phyloP scores from a whole-genome alignment of 2,113 vertebrate species.

The Salminus brasiliensis region DNA sequence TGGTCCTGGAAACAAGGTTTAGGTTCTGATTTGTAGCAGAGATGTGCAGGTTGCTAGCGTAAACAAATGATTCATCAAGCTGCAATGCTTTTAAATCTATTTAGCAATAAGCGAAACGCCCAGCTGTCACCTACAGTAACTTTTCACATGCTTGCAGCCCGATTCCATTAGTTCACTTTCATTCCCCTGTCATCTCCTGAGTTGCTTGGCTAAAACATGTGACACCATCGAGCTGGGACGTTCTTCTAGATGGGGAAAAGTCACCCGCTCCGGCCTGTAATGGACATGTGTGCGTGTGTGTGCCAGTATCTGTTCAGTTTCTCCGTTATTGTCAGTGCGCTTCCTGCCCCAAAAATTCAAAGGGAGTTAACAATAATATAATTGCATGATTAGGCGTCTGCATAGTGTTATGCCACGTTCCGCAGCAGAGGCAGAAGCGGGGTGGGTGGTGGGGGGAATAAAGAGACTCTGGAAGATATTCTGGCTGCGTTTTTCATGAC shows the following conservation, averaged over 20 bases:
- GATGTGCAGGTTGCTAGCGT: neutral
- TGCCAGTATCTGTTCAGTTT: conserved; percentile 37
- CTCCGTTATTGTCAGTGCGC: conserved; percentile 34
- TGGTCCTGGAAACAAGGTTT: too few species aligned
- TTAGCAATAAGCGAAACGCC: too few species aligned
- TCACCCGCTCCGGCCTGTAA: neutral
- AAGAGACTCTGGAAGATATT: conserved; percentile 44
- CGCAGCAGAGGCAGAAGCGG: neutral
- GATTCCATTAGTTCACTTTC: neutral
- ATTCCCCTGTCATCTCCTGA: neutral
- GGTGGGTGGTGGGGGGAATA: conserved; percentile 18
- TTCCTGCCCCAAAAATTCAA: conserved; percentile 41
- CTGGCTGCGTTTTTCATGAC: conserved; percentile 16
- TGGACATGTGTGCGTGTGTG: conserved; percentile 26
- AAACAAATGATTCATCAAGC: too few species aligned
- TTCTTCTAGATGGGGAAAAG: neutral
- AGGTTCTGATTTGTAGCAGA: too few species aligned
- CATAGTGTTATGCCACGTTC: conserved; percentile 36
- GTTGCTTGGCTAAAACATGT: neutral
- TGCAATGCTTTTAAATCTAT: too few species aligned
- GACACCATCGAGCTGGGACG: neutral
- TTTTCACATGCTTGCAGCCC: too few species aligned
- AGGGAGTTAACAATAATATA: conserved; percentile 47
- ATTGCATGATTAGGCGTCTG: conserved; percentile 53
- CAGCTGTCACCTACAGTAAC: too few species aligned